A percentile compares a stretch with the other conserved stretches of the same genome.
Conservation (phyloP, 2,888 invertebrate species). For the Andrena marginata region DNA sequence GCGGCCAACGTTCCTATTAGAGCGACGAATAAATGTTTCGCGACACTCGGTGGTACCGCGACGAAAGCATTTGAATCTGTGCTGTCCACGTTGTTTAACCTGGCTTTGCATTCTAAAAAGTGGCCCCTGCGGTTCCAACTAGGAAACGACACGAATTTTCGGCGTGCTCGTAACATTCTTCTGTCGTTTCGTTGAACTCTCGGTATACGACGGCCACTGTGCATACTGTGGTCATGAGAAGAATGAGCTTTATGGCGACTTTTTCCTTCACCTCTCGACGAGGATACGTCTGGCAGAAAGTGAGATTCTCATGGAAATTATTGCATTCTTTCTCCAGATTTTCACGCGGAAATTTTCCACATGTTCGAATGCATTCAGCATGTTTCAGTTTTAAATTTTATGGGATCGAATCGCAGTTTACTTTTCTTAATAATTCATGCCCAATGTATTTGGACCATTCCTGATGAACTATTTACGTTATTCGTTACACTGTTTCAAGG, state of each 20-base stretch:
- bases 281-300: neutral
- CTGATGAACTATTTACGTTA: too few relatives aligned
- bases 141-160: neutral
- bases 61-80: slow-evolving; percentile 16
- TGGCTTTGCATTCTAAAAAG: slow-evolving; percentile 4
- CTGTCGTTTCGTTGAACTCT: neutral
- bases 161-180: slow-evolving; percentile 8
- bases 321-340: too few relatives aligned
- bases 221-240: neutral
- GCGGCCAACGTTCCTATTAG: slow-evolving; percentile 6
- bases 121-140: neutral
- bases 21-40: slow-evolving; percentile 11
- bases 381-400: too few relatives aligned
- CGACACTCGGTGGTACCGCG: neutral
- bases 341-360: too few relatives aligned
- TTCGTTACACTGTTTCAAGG: too few relatives aligned
- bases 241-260: neutral
- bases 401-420: too few relatives aligned
- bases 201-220: neutral
- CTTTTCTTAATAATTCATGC: too few relatives aligned
- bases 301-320: neutral
- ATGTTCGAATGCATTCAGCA: too few relatives aligned
- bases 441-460: too few relatives aligned
- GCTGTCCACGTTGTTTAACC: slow-evolving; percentile 6
- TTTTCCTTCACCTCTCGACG: neutral